Evolutionary conservation across 2,113 vertebrate species (phyloP), one percentile per base, ranked within the genome.

Genomic region (Hypanus sabinus): DNA sequence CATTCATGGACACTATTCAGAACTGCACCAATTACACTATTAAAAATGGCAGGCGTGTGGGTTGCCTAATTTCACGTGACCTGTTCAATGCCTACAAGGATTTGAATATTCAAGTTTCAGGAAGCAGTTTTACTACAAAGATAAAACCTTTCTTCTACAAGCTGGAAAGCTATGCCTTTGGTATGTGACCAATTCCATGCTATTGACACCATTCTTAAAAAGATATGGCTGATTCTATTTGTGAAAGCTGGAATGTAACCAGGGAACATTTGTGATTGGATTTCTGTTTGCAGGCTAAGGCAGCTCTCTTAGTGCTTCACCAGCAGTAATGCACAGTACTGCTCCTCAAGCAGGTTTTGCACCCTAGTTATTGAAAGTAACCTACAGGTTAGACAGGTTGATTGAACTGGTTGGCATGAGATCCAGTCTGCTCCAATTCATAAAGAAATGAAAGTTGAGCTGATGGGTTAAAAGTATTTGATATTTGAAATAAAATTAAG

Each of bases 141-240:
- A 93, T 93, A 73, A 93, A 93, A 70, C 70, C 90, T 6, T 93
- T 71, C 90, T 93, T 16, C 36, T 73, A 73, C 24, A 93, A 24
- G 0, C 36, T 73, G 5, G 65, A 93, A 46, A 27, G 8, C 0
- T 3, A 5, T 5, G 62, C 18, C 8, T 93, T 73, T 14, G 90
- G 90, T 93, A 73, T 46, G 90, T 93, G 36, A 24, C 70, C 38
- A 33, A 12, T 24, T 38, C 38, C 11, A 0, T 70, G 46, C 27
- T n/a, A 70, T 91, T 16, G 68, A 22, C 33, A 91, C 57, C 0
- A 7, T 20, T 12, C 9, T 70, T 33, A 24, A 36, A 20, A 24
- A 57, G 33, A 22, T 70, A 30, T 20, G 6, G 0, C 33, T 8
- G 22, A 36, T 92, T 92, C n/a, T 7, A 0, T 71, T 70, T 33